phyloP scores from a whole-genome alignment of 2,797 vertebrate genomes.

The Prionace glauca region DNA sequence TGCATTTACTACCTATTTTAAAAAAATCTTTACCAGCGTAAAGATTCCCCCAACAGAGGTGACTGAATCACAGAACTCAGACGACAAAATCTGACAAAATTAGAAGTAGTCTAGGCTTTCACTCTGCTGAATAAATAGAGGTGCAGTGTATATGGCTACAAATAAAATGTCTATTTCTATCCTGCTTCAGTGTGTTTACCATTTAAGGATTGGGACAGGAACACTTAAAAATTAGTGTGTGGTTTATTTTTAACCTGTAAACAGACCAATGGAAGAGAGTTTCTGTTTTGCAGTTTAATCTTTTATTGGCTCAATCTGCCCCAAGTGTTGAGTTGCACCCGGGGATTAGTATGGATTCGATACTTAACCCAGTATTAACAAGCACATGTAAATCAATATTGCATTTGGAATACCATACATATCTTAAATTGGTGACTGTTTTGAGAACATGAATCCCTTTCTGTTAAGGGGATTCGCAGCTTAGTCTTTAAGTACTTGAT shows the following conservation, averaged over 20 bases:
- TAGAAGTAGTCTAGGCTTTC: slow-evolving; percentile 18
- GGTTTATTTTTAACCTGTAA: slow-evolving; percentile 23
- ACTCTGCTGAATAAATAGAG: slow-evolving; percentile 2
- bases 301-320: not conserved
- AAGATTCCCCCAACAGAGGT: not conserved
- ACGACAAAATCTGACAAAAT: slow-evolving; percentile 16
- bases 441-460: not conserved
- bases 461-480: not conserved
- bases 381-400: not conserved
- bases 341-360: not conserved
- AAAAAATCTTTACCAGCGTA: not conserved
- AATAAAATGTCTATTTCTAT: slow-evolving; percentile 27
- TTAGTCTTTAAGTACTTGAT: not conserved
- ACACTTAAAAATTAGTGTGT: not conserved
- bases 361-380: slow-evolving; percentile 1
- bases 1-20: not conserved
- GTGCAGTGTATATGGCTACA: not conserved
- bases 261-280: not conserved
- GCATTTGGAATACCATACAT: not conserved
- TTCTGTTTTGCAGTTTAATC: not conserved
- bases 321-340: not conserved
- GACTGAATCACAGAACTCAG: not conserved
- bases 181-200: slow-evolving; percentile 10
- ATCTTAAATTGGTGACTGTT: not conserved
- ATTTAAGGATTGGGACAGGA: not conserved